Base-by-base conservation (phyloP, 2,888 invertebrate genomes). In the Sericinus montela region DNA sequence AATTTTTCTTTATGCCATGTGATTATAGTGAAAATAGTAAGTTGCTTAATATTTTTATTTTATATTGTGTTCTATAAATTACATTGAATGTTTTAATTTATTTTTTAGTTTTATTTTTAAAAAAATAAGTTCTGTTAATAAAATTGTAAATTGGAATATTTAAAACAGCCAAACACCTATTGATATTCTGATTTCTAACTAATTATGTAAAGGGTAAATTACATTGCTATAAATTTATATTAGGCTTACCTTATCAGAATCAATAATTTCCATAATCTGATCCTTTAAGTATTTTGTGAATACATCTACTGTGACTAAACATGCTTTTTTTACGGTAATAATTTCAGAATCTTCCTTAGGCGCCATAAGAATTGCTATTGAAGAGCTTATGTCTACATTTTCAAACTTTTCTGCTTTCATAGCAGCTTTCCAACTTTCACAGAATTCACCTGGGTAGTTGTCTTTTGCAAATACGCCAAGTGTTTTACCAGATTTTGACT, bases 191-290 rank as follows among this genome's bases (percentile, higher is more conserved):
- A n/a, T n/a, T n/a, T n/a, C n/a, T n/a, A n/a, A n/a, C n/a, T n/a
- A n/a, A n/a, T n/a, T n/a, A n/a, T n/a, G n/a, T n/a, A n/a, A n/a
- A n/a, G n/a, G 19, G 19, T 19, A 19, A 19, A 19, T 19, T 19
- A 5, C 2, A 19, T 19, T 19, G 2, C 19, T 19, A 19, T 19
- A 3, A 19, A 19, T 19, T n/a, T 19, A 19, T 5, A 19, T 19
- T 19, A 30, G 55, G 43, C 63, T 72, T 77, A 94, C 94, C 90
- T 95, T 97, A 75, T 99, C 99, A 3, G 97, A 94, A 91, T 99
- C 99, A 71, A 99, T 97, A 60, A 99, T 97, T 78, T 98, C 98
- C 95, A 99, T 98, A 58, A 99, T 96, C 83, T 99, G 97, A 80
- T 98, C 97, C 78, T 97, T 97, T 35, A 99, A 91, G 82, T 97